Percentiles rank a stretch among this genome's conserved stretches.
These are phyloP conservation scores for Tribolium castaneum DNA, from an alignment of 1,140 invertebrate species.

Conservation along the genomic window DNA sequence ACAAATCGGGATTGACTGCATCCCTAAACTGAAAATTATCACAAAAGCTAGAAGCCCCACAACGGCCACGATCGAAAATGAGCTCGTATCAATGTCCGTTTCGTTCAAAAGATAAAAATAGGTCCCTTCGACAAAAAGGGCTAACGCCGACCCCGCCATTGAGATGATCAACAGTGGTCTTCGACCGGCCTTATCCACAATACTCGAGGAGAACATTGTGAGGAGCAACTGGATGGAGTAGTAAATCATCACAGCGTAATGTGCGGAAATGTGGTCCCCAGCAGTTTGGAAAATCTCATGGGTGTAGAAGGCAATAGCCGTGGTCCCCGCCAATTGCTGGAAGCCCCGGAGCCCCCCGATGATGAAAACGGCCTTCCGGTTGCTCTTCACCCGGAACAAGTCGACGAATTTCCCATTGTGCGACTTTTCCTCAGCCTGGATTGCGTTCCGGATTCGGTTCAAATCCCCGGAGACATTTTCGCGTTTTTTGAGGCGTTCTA, in stretches of 20 bases:
- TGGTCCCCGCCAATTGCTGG: constrained; percentile 81
- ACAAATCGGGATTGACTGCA: constrained; percentile 78
- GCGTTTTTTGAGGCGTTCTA: constrained; percentile 72
- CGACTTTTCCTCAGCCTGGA: constrained; percentile 59
- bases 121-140: constrained; percentile 69
- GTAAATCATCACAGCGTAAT: constrained; percentile 69
- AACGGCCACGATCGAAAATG: constrained; percentile 69
- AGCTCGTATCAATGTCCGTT: constrained; percentile 53
- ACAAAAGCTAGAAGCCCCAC: constrained; percentile 77
- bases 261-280: constrained; percentile 63
- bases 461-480: constrained; percentile 71
- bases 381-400: constrained; percentile 68
- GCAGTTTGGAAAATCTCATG: constrained; percentile 77
- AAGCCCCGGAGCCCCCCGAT: constrained; percentile 75
- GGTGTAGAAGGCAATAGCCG: constrained; percentile 79
- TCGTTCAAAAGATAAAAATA: constrained; percentile 71
- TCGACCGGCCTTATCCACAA: constrained; percentile 79
- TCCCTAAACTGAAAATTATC: constrained; percentile 75
- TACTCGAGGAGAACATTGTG: constrained; percentile 71
- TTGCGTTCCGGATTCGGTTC: constrained; percentile 70
- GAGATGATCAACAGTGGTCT: constrained; percentile 75
- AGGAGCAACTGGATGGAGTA: constrained; percentile 75
- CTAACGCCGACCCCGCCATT: constrained; percentile 67
- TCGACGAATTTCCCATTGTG: constrained; percentile 69
- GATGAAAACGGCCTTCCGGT: constrained; percentile 74